Evolutionary conservation across 92 coral and sea anemone species (phyloP).

Genomic region (Palythoa grandis): DNA sequence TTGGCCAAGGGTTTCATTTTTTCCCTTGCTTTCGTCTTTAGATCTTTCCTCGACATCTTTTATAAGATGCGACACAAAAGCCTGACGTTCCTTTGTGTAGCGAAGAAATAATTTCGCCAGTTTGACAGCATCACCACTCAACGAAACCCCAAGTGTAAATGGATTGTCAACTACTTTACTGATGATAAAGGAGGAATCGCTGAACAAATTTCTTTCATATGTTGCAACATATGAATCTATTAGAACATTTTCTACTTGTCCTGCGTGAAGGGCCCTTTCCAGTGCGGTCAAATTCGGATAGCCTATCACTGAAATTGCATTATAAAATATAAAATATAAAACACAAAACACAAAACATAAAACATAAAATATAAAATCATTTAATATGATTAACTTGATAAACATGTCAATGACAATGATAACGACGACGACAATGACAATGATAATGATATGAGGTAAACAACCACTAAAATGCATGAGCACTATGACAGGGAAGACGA

Average conservation of each 20-base stretch:
- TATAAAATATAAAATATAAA: too few relatives aligned
- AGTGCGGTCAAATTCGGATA: neutral
- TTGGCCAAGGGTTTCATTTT: neutral
- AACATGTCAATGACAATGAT: neutral
- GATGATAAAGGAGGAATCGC: neutral
- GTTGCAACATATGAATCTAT: neutral
- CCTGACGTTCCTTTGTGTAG: neutral
- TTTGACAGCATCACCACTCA: neutral
- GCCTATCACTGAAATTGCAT: neutral
- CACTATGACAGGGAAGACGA: neutral
- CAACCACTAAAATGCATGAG: too few relatives aligned
- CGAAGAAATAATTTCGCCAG: neutral
- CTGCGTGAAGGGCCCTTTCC: neutral
- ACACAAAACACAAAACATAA: too few relatives aligned
- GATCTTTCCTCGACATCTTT: neutral
- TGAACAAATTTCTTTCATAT: neutral
- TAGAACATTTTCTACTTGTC: neutral
- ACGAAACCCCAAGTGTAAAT: neutral
- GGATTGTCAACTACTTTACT: neutral
- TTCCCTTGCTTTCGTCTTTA: neutral
- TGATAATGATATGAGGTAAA: neutral
- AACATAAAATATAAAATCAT: too few relatives aligned
- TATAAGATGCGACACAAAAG: neutral
- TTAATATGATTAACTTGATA: too few relatives aligned
- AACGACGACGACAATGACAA: neutral